Percentiles rank a stretch among this genome's conserved stretches.
Conservation (phyloP, 2,113 vertebrate species). For the Odobenus rosmarus region DNA sequence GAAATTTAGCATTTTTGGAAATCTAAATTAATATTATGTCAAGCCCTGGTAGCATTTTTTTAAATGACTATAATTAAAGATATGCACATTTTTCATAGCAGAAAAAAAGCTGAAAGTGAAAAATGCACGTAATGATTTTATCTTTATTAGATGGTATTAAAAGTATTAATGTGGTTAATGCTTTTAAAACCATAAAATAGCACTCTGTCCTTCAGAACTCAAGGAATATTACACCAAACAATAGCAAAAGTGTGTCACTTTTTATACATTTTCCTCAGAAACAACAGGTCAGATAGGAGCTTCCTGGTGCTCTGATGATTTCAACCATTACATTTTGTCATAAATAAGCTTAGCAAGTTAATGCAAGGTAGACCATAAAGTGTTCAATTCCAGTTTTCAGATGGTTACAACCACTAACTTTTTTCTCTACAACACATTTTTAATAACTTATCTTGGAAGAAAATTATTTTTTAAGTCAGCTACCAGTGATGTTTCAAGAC, state of each 20-base stretch:
- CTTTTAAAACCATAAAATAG: slow-evolving; percentile 65
- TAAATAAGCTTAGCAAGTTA: background rate
- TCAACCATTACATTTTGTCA: background rate
- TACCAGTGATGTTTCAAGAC: background rate
- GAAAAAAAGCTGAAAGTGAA: slow-evolving; percentile 68
- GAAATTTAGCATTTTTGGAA: slow-evolving; percentile 82
- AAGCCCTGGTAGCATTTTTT: slow-evolving; percentile 83
- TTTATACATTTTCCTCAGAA: background rate
- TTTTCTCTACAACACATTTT: background rate
- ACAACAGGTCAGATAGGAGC: background rate
- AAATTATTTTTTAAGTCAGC: slow-evolving; percentile 8
- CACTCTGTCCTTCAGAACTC: background rate
- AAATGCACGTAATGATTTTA: slow-evolving; percentile 82
- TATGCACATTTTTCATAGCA: slow-evolving; percentile 61
- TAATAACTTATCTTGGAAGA: slow-evolving; percentile 29
- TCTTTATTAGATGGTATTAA: slow-evolving; percentile 79
- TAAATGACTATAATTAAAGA: slow-evolving; percentile 83
- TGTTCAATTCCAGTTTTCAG: background rate
- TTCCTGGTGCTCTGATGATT: background rate
- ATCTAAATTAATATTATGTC: slow-evolving; percentile 84
- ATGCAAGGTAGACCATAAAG: background rate
- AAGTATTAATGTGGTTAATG: slow-evolving; percentile 67
- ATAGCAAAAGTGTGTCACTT: background rate
- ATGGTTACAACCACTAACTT: background rate
- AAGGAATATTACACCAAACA: background rate